Evolutionary conservation across 2,797 vertebrate genomes (phyloP), one percentile per base, ranked within the genome.

Genomic region (Florisuga fusca): DNA sequence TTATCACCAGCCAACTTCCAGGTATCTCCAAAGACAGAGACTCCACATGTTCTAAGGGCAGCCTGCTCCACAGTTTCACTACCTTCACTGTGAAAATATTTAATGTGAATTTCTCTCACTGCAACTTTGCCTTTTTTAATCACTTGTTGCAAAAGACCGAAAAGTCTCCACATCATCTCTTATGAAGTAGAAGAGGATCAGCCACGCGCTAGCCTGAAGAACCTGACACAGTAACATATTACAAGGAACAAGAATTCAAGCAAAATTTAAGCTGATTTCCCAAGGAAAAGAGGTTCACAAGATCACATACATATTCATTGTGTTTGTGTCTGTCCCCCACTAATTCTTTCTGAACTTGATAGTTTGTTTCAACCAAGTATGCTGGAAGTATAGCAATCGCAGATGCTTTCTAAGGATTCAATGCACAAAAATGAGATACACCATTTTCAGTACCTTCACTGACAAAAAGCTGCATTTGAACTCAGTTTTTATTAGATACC

Each of bases 381-480:
- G 85, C 87, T 45, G 59, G 83, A 63, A 94, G 69, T 59, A 38
- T 4, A 66, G 66, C 62, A 90, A 84, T 91, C 67, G 88, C 66
- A 75, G 63, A 75, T 66, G 33, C 58, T 48, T 91, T 81, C 73
- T 41, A 15, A 41, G 38, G 38, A 41, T 41, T 14, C 38, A 14
- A 41, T 41, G 38, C 13, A 41, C 38, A 41, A 41, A 91, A 85
- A 90, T 78, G 69, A 95, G 79, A 87, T 2, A 90, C 78, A 80
- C 55, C 50, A 25, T 46, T 78, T 61, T 50, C 83, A 81, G 69
- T 45, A 75, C 26, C 34, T 48, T 73, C 85, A 55, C 1, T 59
- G 83, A 86, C 59, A 94, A 89, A 93, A 91, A 93, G 66, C 73
- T 90, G 77, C 51, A 69, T 93, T 87, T 88, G 55, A 91, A 76